A percentile compares a stretch with the other conserved stretches of the same genome.
Evolutionary conservation across 2,797 vertebrate species (phyloP).

Genomic region (Pterois miles): DNA sequence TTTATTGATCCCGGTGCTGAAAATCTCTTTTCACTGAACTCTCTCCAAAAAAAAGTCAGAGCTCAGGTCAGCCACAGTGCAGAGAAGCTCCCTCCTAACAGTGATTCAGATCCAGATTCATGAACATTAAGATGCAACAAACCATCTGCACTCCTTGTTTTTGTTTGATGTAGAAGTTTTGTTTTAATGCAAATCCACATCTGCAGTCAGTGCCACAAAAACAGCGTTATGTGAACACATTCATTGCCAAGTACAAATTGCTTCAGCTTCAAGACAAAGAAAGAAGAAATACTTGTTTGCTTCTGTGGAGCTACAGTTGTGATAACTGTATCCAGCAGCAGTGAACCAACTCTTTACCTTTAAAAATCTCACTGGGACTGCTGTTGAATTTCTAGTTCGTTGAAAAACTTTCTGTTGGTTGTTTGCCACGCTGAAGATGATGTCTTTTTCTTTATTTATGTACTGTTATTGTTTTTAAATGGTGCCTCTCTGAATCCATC

Average conservation of each 20-base stretch:
- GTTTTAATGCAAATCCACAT: not conserved
- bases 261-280: not conserved
- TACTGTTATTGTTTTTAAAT: not conserved
- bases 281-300: not conserved
- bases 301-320: not conserved
- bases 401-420: not conserved
- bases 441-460: not conserved
- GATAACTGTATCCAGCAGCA: not conserved
- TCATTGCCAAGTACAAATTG: not conserved
- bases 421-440: not conserved
- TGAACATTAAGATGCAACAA: not conserved
- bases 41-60: slow-evolving; percentile 29
- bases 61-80: slow-evolving; percentile 12
- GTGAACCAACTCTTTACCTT: not conserved
- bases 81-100: slow-evolving; percentile 22
- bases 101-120: slow-evolving; percentile 19
- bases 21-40: slow-evolving; percentile 18
- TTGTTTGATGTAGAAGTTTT: slow-evolving; percentile 15
- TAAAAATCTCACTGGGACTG: not conserved
- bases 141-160: slow-evolving; percentile 1
- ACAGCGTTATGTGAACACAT: not conserved
- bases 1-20: slow-evolving; percentile 35
- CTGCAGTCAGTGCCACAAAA: not conserved
- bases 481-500: not conserved
- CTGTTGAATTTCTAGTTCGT: not conserved